These are phyloP conservation scores for Pristionchus exspectatus DNA, from an alignment of 2,888 invertebrate species.

Conservation along the genomic window DNA sequence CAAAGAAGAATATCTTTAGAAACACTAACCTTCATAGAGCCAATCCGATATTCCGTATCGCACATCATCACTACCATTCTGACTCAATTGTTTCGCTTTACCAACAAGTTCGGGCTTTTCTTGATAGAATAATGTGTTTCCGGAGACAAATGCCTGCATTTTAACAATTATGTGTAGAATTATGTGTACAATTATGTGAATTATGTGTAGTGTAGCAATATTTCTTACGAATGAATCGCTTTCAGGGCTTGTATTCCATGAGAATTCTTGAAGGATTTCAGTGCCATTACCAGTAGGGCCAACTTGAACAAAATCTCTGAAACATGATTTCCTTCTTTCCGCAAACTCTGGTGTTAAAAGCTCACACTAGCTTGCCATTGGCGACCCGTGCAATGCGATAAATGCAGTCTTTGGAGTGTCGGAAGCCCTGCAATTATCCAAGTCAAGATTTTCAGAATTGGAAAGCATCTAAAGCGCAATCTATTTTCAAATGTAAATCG, in stretches of 20 bases:
- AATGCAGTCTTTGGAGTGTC: slow-evolving; percentile 61
- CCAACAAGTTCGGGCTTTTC: slow-evolving; percentile 64
- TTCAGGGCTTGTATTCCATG: slow-evolving; percentile 63
- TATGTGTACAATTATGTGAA: slow-evolving; percentile 55
- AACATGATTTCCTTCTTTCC: neutral
- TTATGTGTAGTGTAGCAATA: too few species aligned
- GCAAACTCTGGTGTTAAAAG: neutral
- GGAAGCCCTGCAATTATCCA: slow-evolving; percentile 58
- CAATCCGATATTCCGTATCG: slow-evolving; percentile 67
- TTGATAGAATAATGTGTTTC: slow-evolving; percentile 68
- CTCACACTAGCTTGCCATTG: slow-evolving; percentile 56
- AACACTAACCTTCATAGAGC: slow-evolving; percentile 65
- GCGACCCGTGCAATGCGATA: slow-evolving; percentile 59
- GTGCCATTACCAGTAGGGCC: slow-evolving; percentile 58
- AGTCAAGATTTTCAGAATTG: neutral
- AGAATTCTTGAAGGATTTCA: slow-evolving; percentile 61
- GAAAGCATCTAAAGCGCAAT: too few species aligned
- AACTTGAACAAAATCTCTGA: slow-evolving; percentile 28
- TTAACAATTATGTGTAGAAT: slow-evolving; percentile 53
- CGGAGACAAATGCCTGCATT: slow-evolving; percentile 58
- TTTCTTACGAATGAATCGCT: slow-evolving; percentile 62
- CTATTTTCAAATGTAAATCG: neutral
- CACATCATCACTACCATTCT: slow-evolving; percentile 60
- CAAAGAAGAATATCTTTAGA: neutral
- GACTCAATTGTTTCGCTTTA: slow-evolving; percentile 61